phyloP scores from a whole-genome alignment of 1,140 invertebrate genomes.

The Gyrodactylus salaris region DNA sequence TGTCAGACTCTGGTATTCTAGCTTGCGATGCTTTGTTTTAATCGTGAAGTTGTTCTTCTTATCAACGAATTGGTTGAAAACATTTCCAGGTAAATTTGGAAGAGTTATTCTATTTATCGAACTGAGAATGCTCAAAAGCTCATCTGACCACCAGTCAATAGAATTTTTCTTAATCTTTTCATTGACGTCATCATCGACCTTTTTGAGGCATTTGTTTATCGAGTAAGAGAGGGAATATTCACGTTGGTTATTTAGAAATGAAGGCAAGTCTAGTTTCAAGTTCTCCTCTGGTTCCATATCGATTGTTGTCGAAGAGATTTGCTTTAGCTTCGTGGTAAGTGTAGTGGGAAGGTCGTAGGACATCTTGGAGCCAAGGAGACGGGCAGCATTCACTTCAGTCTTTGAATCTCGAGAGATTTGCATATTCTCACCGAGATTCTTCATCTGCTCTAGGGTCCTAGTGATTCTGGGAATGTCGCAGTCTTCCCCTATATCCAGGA shows the following conservation, averaged over 20 bases:
- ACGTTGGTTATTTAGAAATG: neutral
- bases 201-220: neutral
- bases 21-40: neutral
- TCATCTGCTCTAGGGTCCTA: neutral
- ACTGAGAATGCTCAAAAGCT: neutral
- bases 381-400: neutral
- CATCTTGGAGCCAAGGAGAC: neutral
- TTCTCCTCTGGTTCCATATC: neutral
- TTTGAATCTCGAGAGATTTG: neutral
- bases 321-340: neutral
- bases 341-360: neutral
- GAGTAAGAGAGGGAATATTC: neutral
- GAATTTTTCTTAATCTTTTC: neutral
- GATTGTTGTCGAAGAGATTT: neutral
- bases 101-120: neutral
- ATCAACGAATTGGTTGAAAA: neutral
- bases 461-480: conserved; percentile 8
- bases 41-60: neutral
- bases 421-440: neutral
- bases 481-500: neutral
- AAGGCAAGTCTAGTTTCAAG: neutral
- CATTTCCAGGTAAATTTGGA: neutral
- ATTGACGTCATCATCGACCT: neutral
- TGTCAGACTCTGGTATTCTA: neutral
- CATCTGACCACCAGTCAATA: neutral